phyloP scores from a whole-genome alignment of 92 coral and sea anemone species.

The Zoanthus solanderi region DNA sequence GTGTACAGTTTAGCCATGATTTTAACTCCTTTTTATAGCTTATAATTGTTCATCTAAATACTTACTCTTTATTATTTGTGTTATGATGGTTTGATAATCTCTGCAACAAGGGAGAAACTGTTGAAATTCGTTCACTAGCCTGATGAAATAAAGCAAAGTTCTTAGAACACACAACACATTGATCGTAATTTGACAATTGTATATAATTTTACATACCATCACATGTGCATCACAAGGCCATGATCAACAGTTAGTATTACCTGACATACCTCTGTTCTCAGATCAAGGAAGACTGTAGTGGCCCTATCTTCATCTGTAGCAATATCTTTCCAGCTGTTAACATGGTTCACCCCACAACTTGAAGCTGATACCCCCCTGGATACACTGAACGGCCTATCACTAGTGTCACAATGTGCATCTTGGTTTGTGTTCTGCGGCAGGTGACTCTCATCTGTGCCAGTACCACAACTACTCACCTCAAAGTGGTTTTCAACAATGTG shows the following conservation, averaged over 20 bases:
- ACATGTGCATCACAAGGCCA: no score
- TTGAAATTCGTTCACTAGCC: slow-evolving; percentile 4
- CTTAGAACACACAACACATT: no score
- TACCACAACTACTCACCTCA: neutral
- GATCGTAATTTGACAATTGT: no score
- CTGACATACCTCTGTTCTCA: slow-evolving; percentile 33
- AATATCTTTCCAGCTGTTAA: slow-evolving; percentile 42
- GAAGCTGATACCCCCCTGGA: slow-evolving; percentile 47
- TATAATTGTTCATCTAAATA: neutral
- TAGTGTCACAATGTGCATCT: slow-evolving; percentile 9
- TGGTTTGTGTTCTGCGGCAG: neutral
- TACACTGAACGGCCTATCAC: slow-evolving; percentile 1
- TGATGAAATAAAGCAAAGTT: neutral
- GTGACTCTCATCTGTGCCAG: neutral
- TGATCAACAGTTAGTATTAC: neutral
- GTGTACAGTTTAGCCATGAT: neutral
- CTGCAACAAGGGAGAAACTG: slow-evolving; percentile 10
- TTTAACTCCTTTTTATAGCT: neutral
- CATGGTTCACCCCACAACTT: neutral
- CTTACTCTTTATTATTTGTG: slow-evolving; percentile 6
- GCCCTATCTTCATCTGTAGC: slow-evolving; percentile 15
- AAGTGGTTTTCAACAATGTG: neutral
- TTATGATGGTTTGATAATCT: slow-evolving; percentile 8
- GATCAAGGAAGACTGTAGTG: slow-evolving; percentile 63
- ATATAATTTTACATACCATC: no score